Evolutionary conservation across 1,140 invertebrate genomes (phyloP), one percentile per base, ranked within the genome.

Genomic region (Drosophila kurseongensis): DNA sequence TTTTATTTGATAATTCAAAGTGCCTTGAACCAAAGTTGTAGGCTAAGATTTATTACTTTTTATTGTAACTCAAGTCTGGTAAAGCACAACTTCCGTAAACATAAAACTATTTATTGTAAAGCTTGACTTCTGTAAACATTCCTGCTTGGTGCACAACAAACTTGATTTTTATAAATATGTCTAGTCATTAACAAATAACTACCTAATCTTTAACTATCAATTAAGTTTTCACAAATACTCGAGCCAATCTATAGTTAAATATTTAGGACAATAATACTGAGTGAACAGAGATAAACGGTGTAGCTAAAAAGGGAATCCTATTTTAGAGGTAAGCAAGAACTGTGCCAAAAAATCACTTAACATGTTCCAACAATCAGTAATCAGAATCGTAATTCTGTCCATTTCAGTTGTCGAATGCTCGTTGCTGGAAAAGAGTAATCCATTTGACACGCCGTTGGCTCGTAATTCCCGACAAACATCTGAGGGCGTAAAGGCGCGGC

Each of bases 1-100:
- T 8, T 9, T 2, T 51, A 13, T 36, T 55, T 40, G 9, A 5
- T 55, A 32, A 61, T 44, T 58, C 69, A 65, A 75, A 69, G 84
- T 89, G 76, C 82, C 80, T 88, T 80, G 69, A 54, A 75, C 77
- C 69, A 75, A 84, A 83, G 77, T 59, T 55, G 9, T 81, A 81
- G 66, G 52, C 80, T 83, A 75, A 76, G 61, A 73, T 57, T n/a
- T 13, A 13, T 9, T 65, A 47, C 29, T 12, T 42, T 56, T 40
- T 48, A 40, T 60, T 56, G 27, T 52, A 66, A n/a, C 42, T 51
- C 10, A 48, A 27, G 7, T 50, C 29, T 42, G 35, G 45, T 16
- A 10, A n/a, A n/a, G 16, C 23, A n/a, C 14, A 27, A 41, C 29
- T 50, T 51, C 9, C 48, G 29, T 10, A 10, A 50, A 18, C 42